Conservation (phyloP, 2,113 vertebrate species). For the Zootoca vivipara region DNA sequence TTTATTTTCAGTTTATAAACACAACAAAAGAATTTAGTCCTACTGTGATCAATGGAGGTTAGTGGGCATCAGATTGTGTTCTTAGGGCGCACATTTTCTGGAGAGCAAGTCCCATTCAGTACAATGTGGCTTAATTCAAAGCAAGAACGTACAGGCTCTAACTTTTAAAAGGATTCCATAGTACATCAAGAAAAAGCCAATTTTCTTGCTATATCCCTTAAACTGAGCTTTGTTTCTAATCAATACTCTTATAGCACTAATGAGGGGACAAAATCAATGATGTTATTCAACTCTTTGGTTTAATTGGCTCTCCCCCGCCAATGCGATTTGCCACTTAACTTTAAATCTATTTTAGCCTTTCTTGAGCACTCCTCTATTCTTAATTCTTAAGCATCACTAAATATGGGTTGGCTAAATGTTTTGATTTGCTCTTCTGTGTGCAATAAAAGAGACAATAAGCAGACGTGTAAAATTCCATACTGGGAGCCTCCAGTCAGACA, state of each 20-base stretch:
- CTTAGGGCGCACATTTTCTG: neutral
- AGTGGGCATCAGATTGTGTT: too few species aligned
- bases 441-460: neutral
- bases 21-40: neutral
- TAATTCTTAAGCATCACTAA: neutral
- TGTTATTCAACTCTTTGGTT: constrained; percentile 3
- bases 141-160: neutral
- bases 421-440: neutral
- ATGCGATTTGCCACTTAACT: neutral
- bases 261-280: neutral
- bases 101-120: neutral
- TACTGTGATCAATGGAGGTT: neutral
- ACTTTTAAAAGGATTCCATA: neutral
- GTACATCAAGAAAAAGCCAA: neutral
- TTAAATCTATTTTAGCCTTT: neutral
- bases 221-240: neutral
- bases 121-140: neutral
- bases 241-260: neutral
- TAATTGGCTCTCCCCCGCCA: neutral
- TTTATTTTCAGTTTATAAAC: neutral
- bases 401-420: neutral
- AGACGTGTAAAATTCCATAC: neutral
- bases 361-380: neutral
- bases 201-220: neutral
- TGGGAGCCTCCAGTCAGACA: neutral